Conservation (phyloP, 1,140 invertebrate genomes). For the Saxidomus purpurata region DNA sequence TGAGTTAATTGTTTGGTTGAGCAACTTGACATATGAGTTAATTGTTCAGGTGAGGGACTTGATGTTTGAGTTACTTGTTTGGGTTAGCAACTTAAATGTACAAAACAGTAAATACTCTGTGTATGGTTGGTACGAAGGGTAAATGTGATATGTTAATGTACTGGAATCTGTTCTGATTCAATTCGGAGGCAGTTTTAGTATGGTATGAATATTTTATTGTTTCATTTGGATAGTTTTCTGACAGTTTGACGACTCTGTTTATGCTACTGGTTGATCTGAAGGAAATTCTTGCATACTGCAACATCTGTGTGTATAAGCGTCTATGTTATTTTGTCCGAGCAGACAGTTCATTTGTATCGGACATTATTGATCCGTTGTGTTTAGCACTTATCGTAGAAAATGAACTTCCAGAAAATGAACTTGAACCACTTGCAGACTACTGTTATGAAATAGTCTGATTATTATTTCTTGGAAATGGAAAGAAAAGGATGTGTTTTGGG, state of each 20-base stretch:
- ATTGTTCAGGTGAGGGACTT: too few species aligned
- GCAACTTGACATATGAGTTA: too few species aligned
- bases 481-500: too few species aligned
- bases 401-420: slow-evolving; percentile 22
- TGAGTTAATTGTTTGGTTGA: too few species aligned
- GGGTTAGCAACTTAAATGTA: too few species aligned
- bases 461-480: too few species aligned
- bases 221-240: slow-evolving; percentile 7
- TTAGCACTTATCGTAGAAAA: slow-evolving; percentile 6
- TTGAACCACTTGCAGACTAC: too few species aligned
- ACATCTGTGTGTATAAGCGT: neutral
- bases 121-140: too few species aligned
- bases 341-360: slow-evolving; percentile 32
- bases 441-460: too few species aligned
- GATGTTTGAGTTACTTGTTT: too few species aligned
- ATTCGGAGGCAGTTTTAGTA: neutral
- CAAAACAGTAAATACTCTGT: too few species aligned
- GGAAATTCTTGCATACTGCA: neutral
- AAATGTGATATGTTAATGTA: too few species aligned
- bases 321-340: slow-evolving; percentile 17
- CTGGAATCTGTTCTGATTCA: neutral
- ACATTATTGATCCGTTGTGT: slow-evolving; percentile 30
- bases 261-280: neutral
- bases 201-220: slow-evolving; percentile 31
- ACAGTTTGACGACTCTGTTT: neutral